Conservation (phyloP, 2,113 vertebrate genomes). For the Zootoca vivipara region DNA sequence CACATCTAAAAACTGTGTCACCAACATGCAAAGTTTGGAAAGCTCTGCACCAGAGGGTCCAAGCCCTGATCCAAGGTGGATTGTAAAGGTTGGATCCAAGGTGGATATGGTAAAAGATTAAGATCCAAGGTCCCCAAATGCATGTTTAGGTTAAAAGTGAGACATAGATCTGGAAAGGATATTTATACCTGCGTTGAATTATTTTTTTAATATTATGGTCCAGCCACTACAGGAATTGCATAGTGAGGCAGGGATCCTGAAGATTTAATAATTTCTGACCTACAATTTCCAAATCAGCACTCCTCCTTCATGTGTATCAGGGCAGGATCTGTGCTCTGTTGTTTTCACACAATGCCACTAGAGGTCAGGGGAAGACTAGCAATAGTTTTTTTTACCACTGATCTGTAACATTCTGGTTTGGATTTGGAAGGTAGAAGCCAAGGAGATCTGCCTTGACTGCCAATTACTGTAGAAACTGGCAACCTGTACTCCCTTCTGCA, state of each 20-base stretch:
- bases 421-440: neutral
- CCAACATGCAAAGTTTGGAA: too few relatives aligned
- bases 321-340: neutral
- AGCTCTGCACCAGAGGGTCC: too few relatives aligned
- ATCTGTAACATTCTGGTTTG: neutral
- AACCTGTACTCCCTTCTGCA: neutral
- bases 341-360: slow-evolving; percentile 68
- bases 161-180: too few relatives aligned
- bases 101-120: too few relatives aligned
- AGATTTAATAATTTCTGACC: accelerated
- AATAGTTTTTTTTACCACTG: slow-evolving; percentile 14
- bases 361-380: slow-evolving; percentile 74
- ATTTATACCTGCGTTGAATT: too few relatives aligned
- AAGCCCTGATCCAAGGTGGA: too few relatives aligned
- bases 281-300: neutral
- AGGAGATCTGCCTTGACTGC: neutral
- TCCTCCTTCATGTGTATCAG: neutral
- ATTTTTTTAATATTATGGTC: neutral
- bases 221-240: neutral
- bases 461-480: neutral
- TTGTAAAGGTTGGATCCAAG: too few relatives aligned
- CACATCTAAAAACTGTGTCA: too few relatives aligned
- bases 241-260: neutral
- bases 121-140: too few relatives aligned
- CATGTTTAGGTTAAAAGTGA: too few relatives aligned